These are phyloP conservation scores for Phyllostomus discolor DNA, from an alignment of 2,113 vertebrate species.

Conservation along the genomic window DNA sequence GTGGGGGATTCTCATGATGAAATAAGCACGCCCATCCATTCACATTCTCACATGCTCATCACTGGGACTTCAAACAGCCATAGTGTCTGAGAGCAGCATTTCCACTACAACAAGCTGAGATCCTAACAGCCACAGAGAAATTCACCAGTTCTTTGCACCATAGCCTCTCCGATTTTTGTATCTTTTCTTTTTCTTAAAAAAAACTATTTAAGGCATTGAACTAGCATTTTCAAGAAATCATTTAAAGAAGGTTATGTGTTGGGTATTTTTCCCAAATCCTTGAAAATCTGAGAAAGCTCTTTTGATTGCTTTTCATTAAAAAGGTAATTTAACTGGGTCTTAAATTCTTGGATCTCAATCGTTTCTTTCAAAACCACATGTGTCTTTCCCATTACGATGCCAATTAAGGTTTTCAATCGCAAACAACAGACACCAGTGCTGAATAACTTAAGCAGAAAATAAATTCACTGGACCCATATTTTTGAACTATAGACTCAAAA, in stretches of 20 bases:
- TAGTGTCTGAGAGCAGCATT: not conserved
- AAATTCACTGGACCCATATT: not conserved
- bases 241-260: not conserved
- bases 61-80: not conserved
- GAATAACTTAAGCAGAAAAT: not conserved
- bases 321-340: not conserved
- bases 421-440: not conserved
- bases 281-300: not conserved
- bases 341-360: not conserved
- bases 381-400: not conserved
- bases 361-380: not conserved
- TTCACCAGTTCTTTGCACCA: not conserved
- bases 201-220: not conserved
- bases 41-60: not conserved
- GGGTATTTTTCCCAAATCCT: not conserved
- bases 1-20: not conserved
- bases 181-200: not conserved
- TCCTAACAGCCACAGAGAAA: not conserved
- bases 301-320: not conserved
- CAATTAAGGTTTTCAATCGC: not conserved
- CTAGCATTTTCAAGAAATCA: not conserved
- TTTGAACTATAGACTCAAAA: not conserved
- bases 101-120: not conserved
- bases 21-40: not conserved
- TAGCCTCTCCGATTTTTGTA: not conserved